Evolutionary conservation across 2,888 invertebrate genomes (phyloP).

Genomic region (Colletes collaris): DNA sequence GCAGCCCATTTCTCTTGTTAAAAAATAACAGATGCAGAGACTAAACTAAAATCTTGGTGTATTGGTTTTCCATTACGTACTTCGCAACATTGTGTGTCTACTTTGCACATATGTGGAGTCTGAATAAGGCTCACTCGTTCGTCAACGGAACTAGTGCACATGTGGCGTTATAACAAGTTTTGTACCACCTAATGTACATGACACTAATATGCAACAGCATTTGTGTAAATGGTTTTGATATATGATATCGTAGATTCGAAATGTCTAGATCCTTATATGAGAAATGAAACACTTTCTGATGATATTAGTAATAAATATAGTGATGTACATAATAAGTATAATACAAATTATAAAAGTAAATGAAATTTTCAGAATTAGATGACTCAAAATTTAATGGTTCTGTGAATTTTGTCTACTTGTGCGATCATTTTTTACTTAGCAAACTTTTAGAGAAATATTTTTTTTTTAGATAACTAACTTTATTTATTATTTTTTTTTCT

Average conservation of each 20-base stretch:
- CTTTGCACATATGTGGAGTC: no score
- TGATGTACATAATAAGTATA: conserved; percentile 44
- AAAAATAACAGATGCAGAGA: no score
- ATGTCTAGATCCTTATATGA: conserved; percentile 35
- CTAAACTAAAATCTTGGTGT: no score
- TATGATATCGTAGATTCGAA: conserved; percentile 25
- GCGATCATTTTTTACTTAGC: conserved; percentile 12
- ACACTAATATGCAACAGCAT: conserved; percentile 12
- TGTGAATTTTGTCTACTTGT: conserved; percentile 1
- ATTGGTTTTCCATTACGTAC: no score
- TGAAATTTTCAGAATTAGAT: conserved; percentile 29
- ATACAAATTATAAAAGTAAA: conserved; percentile 14
- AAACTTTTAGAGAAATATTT: conserved; percentile 7
- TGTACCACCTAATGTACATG: conserved; percentile 3
- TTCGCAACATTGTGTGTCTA: no score
- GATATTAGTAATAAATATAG: conserved; percentile 26
- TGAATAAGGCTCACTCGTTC: no score
- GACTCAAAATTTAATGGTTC: conserved; percentile 25
- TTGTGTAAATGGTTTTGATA: conserved; percentile 41
- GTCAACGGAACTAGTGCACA: no score
- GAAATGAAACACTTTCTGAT: conserved; percentile 32
- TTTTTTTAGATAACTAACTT: background rate
- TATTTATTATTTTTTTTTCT: background rate
- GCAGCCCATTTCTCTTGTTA: no score
- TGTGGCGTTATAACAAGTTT: no score